Evolutionary conservation across 2,113 vertebrate genomes (phyloP), one percentile per base, ranked within the genome.

Genomic region (Erpornis zantholeuca): DNA sequence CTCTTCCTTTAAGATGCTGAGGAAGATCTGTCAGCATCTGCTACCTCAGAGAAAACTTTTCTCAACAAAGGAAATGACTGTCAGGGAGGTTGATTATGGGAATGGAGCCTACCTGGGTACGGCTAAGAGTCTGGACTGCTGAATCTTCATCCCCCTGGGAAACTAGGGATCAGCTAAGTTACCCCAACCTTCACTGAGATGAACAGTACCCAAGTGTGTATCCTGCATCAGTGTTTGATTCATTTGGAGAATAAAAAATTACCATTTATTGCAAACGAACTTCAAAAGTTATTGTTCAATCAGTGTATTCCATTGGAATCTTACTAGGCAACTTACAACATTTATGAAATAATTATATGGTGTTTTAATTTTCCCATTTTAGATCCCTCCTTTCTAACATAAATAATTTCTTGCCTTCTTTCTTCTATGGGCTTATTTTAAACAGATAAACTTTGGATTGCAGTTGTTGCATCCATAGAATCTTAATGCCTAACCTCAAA

Each of bases 401-500:
- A 49, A 92, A 72, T 83, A 28, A 57, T 71, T 94, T 91, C 35
- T 91, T 90, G 10, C 19, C 36, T 92, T 52, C 53, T 90, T 94
- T 86, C 59, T 93, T 95, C 42, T 42, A 73, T n/a, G 27, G 13
- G 8, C 18, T 87, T 92, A 25, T 92, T 95, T 86, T 40, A 61
- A 93, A 92, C 21, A 87, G 59, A 83, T 77, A 59, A 81, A 86
- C 15, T 94, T 94, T 71, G 69, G 45, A 78, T 60, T 73, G 72
- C 31, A 33, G 47, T 88, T 82, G 31, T 95, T 93, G 54, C 44
- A 92, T 79, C 77, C 70, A 68, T 38, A 80, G 90, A 93, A 95
- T 95, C 82, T 86, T 73, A 82, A 97, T 85, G 76, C 47, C 57
- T 76, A 96, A 59, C 80, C 81, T 92, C 88, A 89, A 92, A 94